phyloP scores from a whole-genome alignment of 1,140 invertebrate genomes.

The Pogonus chalceus region DNA sequence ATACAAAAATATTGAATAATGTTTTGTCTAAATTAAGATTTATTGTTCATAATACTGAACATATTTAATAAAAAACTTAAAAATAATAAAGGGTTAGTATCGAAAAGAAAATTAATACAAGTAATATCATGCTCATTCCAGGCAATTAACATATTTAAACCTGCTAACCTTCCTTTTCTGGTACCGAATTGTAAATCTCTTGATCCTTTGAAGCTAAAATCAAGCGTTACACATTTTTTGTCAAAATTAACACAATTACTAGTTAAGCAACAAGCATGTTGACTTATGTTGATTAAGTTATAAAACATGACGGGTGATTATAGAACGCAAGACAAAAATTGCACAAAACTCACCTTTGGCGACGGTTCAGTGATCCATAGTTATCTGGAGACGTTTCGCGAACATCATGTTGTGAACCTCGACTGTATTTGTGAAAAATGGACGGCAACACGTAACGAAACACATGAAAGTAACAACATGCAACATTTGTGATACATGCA shows the following conservation, averaged over 20 bases:
- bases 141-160: constrained; percentile 5
- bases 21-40: too few species aligned
- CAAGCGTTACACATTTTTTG: constrained; percentile 16
- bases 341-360: constrained; percentile 48
- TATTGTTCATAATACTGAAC: too few species aligned
- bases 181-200: constrained; percentile 34
- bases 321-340: not conserved
- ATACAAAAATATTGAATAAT: too few species aligned
- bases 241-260: not conserved
- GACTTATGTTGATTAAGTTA: too few species aligned
- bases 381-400: constrained; percentile 53
- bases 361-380: constrained; percentile 46
- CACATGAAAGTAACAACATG: constrained; percentile 18
- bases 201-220: constrained; percentile 46
- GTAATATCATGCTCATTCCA: constrained; percentile 5
- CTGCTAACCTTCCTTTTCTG: constrained; percentile 34
- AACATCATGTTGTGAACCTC: constrained; percentile 57
- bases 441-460: constrained; percentile 18
- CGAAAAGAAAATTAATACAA: constrained; percentile 8
- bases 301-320: too few species aligned
- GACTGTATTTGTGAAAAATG: constrained; percentile 34
- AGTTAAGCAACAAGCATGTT: not conserved
- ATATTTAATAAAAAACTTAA: too few species aligned
- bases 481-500: constrained; percentile 11
- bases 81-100: too few species aligned